These are phyloP conservation scores for Aldabrachelys gigantea DNA, from an alignment of 2,113 vertebrate genomes.

Conservation along the genomic window DNA sequence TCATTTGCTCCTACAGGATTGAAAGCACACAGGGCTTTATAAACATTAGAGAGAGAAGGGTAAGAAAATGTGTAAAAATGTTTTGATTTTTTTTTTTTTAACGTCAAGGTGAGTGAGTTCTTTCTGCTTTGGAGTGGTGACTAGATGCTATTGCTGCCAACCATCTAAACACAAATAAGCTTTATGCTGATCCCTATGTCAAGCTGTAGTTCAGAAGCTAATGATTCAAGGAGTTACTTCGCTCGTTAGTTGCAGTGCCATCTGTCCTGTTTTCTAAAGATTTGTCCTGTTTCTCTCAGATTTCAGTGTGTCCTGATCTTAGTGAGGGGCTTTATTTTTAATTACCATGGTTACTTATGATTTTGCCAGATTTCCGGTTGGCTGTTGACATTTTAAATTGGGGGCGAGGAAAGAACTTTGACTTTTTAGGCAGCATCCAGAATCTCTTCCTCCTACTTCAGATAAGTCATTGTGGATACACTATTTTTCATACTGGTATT, in stretches of 20 bases:
- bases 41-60: not conserved
- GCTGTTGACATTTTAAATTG: constrained; percentile 24
- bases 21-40: not conserved
- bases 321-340: constrained; percentile 16
- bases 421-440: constrained; percentile 35
- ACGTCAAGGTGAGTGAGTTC: constrained; percentile 53
- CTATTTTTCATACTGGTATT: constrained; percentile 21
- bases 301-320: not conserved
- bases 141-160: constrained; percentile 61
- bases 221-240: constrained; percentile 69
- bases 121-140: constrained; percentile 43
- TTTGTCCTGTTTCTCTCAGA: constrained; percentile 11
- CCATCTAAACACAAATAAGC: constrained; percentile 68
- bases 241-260: constrained; percentile 66
- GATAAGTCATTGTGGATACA: constrained; percentile 48
- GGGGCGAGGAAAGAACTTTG: constrained; percentile 51
- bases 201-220: constrained; percentile 47
- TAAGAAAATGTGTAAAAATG: constrained; percentile 8
- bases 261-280: constrained; percentile 69
- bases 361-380: constrained; percentile 44
- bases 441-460: constrained; percentile 47
- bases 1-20: not conserved
- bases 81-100: constrained; percentile 5
- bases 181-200: constrained; percentile 63
- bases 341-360: not conserved